A percentile compares a stretch with the other conserved stretches of the same genome.
These are phyloP conservation scores for Pedionomus torquatus DNA, from an alignment of 2,113 vertebrate genomes.

Conservation along the genomic window DNA sequence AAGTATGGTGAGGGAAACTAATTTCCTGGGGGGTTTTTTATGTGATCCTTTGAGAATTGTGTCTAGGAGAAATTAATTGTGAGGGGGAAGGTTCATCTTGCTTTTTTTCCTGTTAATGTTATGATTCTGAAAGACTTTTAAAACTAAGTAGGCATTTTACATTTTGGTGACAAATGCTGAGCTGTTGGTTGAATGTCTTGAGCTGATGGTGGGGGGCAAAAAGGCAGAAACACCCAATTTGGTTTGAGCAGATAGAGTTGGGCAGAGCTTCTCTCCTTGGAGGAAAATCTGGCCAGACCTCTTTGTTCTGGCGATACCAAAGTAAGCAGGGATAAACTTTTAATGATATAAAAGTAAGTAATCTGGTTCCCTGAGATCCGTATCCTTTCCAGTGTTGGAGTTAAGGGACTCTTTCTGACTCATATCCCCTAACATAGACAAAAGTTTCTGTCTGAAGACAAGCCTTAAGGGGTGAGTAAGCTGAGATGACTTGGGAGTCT, in stretches of 20 bases:
- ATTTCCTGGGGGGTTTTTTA: not conserved
- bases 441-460: not conserved
- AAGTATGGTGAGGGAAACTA: not conserved
- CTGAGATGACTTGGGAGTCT: not conserved
- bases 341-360: not conserved
- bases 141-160: not conserved
- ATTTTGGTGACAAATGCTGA: not conserved
- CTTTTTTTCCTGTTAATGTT: not conserved
- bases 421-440: not conserved
- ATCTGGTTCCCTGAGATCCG: not conserved
- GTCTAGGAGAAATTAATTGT: not conserved
- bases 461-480: conserved; percentile 16
- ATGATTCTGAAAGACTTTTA: not conserved
- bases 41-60: not conserved
- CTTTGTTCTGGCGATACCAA: not conserved
- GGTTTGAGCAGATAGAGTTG: not conserved
- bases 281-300: not conserved
- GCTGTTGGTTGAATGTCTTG: not conserved
- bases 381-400: not conserved
- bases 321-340: not conserved
- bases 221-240: not conserved
- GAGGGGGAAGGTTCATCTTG: not conserved
- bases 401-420: conserved; percentile 16
- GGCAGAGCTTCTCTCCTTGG: not conserved
- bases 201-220: not conserved